Evolutionary conservation across 2,113 vertebrate species (phyloP).

Genomic region (Agelaius phoeniceus): DNA sequence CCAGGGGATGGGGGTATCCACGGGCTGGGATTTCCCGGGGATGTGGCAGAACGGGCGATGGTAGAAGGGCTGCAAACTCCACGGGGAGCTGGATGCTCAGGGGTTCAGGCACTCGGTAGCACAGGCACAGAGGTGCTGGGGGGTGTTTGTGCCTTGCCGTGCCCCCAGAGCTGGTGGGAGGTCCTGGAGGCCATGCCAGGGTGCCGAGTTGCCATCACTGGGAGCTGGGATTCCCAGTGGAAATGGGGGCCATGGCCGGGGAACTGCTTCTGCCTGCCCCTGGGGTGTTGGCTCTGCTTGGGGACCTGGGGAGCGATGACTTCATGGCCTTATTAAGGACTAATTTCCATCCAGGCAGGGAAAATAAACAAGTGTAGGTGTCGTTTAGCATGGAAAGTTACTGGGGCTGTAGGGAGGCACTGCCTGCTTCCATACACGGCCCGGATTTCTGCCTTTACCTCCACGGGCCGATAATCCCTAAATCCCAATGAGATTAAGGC

Average conservation of each 20-base stretch:
- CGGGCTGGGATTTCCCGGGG: neutral
- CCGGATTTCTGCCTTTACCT: neutral
- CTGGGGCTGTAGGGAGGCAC: neutral
- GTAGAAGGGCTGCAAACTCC: neutral
- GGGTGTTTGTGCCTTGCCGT: neutral
- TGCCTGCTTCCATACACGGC: neutral
- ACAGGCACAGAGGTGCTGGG: neutral
- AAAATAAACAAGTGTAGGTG: neutral
- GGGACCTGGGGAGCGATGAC: neutral
- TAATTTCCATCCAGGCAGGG: neutral
- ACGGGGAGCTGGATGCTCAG: rapidly evolving
- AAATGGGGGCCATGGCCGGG: rapidly evolving
- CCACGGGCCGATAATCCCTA: constrained; percentile 52
- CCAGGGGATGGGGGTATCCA: neutral
- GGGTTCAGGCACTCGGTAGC: neutral
- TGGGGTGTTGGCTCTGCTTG: neutral
- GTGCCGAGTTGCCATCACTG: no score
- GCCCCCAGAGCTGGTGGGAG: neutral
- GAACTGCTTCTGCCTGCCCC: neutral
- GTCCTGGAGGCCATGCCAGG: neutral
- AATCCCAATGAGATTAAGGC: constrained; percentile 62
- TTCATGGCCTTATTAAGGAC: neutral
- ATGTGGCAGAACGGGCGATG: neutral
- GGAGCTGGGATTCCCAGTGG: neutral
- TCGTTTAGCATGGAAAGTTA: neutral